Evolutionary conservation across 2,888 invertebrate species (phyloP).

Genomic region (Cheilosia urbana): DNA sequence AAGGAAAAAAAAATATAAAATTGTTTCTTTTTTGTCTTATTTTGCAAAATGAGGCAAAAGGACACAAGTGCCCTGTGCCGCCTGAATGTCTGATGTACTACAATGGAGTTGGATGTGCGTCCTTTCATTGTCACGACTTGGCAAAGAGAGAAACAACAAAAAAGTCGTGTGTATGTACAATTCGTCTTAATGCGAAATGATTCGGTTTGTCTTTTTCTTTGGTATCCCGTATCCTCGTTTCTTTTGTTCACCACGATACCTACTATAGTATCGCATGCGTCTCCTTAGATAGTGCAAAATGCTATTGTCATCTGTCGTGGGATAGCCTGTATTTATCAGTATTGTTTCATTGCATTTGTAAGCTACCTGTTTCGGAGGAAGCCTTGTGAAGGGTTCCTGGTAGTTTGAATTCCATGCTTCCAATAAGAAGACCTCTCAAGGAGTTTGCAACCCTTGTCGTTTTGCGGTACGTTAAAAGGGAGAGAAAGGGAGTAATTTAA

Average conservation of each 20-base stretch:
- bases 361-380: constrained; percentile 7
- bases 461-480: constrained; percentile 2
- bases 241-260: background rate
- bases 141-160: background rate
- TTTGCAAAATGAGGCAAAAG: constrained; percentile 42
- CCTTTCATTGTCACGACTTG: constrained; percentile 57
- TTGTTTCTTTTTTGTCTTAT: constrained; percentile 4
- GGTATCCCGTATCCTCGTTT: background rate
- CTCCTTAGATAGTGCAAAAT: constrained; percentile 39
- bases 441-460: background rate
- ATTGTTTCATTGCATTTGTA: constrained; percentile 25
- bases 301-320: constrained; percentile 13
- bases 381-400: constrained; percentile 8
- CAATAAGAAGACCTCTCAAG: background rate
- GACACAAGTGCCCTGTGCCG: constrained; percentile 56
- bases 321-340: constrained; percentile 44
- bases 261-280: background rate
- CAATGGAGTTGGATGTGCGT: constrained; percentile 29
- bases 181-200: constrained; percentile 40
- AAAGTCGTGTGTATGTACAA: background rate
- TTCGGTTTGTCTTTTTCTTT: constrained; percentile 24
- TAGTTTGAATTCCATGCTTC: constrained; percentile 21
- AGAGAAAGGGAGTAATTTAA: background rate
- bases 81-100: constrained; percentile 61
- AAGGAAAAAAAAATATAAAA: too few relatives aligned